Percentiles rank a stretch among this genome's conserved stretches.
Evolutionary conservation across 2,888 invertebrate genomes (phyloP).

Genomic region (Noctua janthe): DNA sequence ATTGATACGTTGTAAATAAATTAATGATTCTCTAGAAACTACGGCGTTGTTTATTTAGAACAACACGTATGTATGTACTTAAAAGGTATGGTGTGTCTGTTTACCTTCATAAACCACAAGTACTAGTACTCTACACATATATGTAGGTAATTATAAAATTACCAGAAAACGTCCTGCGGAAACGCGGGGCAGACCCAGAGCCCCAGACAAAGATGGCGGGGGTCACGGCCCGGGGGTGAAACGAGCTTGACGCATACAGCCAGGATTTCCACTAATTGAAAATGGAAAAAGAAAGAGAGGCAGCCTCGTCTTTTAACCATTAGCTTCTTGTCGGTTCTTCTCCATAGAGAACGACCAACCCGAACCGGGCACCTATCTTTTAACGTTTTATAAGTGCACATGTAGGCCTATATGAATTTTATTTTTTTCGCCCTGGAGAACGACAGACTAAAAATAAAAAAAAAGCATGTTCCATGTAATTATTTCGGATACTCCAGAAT

Average conservation of each 20-base stretch:
- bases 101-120: slow-evolving; percentile 13
- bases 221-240: not conserved
- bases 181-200: too few relatives aligned
- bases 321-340: not conserved
- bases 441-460: not conserved
- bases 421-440: not conserved
- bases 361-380: not conserved
- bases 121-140: not conserved
- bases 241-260: not conserved
- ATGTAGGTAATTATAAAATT: not conserved
- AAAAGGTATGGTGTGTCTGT: slow-evolving; percentile 4
- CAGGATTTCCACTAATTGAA: not conserved
- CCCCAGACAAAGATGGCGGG: not conserved
- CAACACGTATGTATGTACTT: not conserved
- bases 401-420: not conserved
- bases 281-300: not conserved
- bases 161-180: not conserved
- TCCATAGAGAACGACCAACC: not conserved
- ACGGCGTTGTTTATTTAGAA: slow-evolving; percentile 26
- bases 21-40: slow-evolving; percentile 29
- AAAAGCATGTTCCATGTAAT: not conserved
- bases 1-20: slow-evolving; percentile 24
- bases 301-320: not conserved
- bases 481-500: not conserved
- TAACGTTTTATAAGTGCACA: not conserved